Percentiles rank a stretch among this genome's conserved stretches.
Conservation (phyloP, 2,888 invertebrate genomes). For the Pristionchus japonicus region DNA sequence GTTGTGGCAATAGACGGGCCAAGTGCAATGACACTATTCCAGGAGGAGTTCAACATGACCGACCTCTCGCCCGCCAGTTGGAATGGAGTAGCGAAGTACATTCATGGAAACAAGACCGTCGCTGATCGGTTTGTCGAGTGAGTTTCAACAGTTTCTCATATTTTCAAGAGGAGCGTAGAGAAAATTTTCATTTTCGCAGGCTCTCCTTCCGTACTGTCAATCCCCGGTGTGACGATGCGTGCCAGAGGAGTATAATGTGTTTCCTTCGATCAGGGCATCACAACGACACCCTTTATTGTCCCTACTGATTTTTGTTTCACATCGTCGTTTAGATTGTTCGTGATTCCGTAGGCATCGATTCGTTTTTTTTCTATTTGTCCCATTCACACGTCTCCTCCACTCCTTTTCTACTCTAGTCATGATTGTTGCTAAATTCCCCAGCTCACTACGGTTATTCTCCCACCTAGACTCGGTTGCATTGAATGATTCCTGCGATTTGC, state of each 20-base stretch:
- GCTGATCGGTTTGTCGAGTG: conserved; percentile 38
- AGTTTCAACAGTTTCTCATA: background rate
- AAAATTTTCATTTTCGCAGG: background rate
- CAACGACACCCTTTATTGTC: conserved; percentile 64
- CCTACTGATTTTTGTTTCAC: background rate
- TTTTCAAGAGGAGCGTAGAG: too few relatives aligned
- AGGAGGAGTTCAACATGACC: conserved; percentile 62
- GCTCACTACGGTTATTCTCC: background rate
- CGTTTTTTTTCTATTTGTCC: background rate
- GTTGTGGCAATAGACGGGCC: background rate
- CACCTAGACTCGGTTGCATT: background rate
- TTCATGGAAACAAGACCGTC: conserved; percentile 49
- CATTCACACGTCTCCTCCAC: background rate
- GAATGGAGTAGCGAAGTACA: conserved; percentile 51
- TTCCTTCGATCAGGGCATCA: conserved; percentile 70
- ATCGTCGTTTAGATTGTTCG: background rate
- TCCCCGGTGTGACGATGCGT: conserved; percentile 70
- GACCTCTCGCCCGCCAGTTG: conserved; percentile 61
- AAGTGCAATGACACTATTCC: too few relatives aligned
- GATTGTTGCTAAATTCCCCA: background rate
- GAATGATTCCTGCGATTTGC: background rate
- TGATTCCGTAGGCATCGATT: background rate
- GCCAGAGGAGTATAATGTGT: conserved; percentile 74
- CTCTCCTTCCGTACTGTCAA: conserved; percentile 39
- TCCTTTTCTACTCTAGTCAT: background rate